A percentile compares a stretch with the other conserved stretches of the same genome.
phyloP scores from a whole-genome alignment of 2,113 vertebrate species.

The Okapia johnstoni region DNA sequence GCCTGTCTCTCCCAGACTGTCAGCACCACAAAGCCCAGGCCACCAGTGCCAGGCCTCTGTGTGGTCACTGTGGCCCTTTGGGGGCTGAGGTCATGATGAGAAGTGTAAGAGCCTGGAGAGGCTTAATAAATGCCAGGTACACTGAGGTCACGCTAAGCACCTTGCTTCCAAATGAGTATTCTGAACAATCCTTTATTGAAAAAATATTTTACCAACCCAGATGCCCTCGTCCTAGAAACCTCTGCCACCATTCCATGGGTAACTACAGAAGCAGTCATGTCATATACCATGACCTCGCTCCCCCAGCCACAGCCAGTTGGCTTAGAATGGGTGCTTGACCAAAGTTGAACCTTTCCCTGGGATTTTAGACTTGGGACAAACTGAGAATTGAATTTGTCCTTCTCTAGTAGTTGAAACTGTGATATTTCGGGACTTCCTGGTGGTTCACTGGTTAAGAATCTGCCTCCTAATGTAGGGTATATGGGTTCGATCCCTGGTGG shows the following conservation, averaged over 20 bases:
- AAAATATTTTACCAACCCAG: not conserved
- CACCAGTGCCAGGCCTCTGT: not conserved
- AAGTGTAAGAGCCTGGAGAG: not conserved
- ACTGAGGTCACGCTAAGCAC: not conserved
- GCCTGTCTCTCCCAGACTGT: not conserved
- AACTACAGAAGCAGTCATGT: not conserved
- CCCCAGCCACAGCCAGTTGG: not conserved
- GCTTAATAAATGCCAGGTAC: not conserved
- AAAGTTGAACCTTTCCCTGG: not conserved
- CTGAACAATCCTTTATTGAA: not conserved
- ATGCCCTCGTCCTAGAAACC: not conserved
- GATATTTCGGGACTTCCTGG: not conserved
- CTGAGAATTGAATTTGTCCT: not conserved
- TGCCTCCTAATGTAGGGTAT: not conserved
- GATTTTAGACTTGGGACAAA: not conserved
- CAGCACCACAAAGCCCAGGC: not conserved
- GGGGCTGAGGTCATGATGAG: not conserved
- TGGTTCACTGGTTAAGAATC: not conserved
- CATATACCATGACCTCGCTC: not conserved
- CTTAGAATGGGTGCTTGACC: not conserved
- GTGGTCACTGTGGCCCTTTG: not conserved
- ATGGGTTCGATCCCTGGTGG: not conserved
- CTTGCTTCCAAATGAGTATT: not conserved
- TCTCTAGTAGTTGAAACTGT: not conserved
- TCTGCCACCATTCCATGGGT: not conserved